A percentile compares a stretch with the other conserved stretches of the same genome.
Evolutionary conservation across 1,140 invertebrate genomes (phyloP).

Genomic region (Lucilia sericata): DNA sequence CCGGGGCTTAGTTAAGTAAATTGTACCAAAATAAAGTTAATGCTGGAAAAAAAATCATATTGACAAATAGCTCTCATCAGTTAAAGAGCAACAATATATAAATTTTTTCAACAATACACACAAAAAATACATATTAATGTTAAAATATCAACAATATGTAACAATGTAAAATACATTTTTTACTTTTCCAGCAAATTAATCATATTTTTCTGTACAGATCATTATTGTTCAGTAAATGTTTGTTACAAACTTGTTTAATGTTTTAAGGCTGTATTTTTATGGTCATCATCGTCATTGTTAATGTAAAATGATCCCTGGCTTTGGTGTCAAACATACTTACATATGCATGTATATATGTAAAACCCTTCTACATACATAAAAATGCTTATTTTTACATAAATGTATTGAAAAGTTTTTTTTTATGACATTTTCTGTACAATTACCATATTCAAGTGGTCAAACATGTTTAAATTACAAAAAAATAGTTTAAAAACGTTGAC

Average conservation of each 20-base stretch:
- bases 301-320: constrained; percentile 3
- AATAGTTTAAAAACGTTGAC: background rate
- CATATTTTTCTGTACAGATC: background rate
- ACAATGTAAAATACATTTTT: background rate
- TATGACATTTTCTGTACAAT: background rate
- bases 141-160: background rate
- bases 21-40: background rate
- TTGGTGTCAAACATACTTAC: background rate
- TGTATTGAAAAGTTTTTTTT: background rate
- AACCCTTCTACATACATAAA: background rate
- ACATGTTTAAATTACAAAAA: background rate
- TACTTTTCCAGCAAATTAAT: background rate
- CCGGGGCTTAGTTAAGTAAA: background rate
- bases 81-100: background rate
- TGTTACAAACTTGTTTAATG: constrained; percentile 11
- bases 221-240: background rate
- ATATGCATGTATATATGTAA: background rate
- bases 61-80: background rate
- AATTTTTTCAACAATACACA: background rate
- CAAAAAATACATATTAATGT: background rate
- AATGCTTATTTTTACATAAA: background rate
- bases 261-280: background rate
- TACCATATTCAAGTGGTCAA: constrained; percentile 26
- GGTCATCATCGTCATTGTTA: background rate
- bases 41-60: background rate